A percentile compares a stretch with the other conserved stretches of the same genome.
These are phyloP conservation scores for Malacoraja senta DNA, from an alignment of 2,797 vertebrate genomes.

Conservation along the genomic window DNA sequence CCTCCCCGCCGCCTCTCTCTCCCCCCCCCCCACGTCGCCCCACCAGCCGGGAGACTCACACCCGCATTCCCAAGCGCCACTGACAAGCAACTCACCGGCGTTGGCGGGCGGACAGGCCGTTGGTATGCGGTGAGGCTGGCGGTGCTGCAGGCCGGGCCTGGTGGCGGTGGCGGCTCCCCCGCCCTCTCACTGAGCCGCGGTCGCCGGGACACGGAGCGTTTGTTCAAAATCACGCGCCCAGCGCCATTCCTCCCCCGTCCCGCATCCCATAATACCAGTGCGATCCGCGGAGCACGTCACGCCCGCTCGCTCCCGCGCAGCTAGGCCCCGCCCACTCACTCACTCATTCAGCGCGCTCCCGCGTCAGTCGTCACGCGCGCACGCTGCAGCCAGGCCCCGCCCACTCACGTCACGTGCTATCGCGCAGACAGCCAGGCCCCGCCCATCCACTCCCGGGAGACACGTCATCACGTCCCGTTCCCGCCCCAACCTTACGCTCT, in stretches of 20 bases:
- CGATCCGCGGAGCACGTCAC: slow-evolving; percentile 40
- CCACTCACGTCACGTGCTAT: neutral
- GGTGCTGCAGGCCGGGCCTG: no score
- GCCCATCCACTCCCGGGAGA: neutral
- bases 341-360: no score
- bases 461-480: no score
- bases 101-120: no score
- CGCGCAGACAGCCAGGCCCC: neutral
- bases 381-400: neutral
- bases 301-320: neutral
- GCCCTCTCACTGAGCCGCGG: slow-evolving; percentile 27
- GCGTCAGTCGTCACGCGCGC: neutral
- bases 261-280: slow-evolving; percentile 82
- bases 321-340: neutral
- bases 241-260: slow-evolving; percentile 82
- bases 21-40: slow-evolving; percentile 44
- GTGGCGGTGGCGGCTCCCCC: neutral
- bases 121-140: no score
- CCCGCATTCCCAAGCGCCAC: slow-evolving; percentile 43
- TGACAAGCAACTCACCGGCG: slow-evolving; percentile 40
- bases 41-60: neutral
- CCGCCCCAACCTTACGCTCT: no score
- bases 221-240: slow-evolving; percentile 99
- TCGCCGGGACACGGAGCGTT: slow-evolving; percentile 67
- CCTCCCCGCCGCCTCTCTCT: slow-evolving; percentile 45